Evolutionary conservation across 2,113 vertebrate genomes (phyloP).

Genomic region (Phylloscopus trochilus): DNA sequence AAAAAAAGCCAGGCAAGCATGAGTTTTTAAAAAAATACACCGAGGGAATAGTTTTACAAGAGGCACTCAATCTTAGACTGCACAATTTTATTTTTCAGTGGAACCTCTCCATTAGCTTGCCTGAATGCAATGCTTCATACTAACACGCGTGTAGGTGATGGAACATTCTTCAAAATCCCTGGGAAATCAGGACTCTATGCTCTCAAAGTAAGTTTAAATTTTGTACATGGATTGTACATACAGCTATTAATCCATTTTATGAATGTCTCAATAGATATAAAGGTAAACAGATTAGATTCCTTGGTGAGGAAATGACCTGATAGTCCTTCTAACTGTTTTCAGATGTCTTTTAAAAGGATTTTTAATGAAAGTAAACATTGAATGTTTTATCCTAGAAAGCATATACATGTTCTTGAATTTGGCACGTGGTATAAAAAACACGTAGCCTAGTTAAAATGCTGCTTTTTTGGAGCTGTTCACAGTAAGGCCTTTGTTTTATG

Average conservation of each 20-base stretch:
- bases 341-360: conserved; percentile 65
- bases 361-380: conserved; percentile 58
- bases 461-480: conserved; percentile 38
- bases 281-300: conserved; percentile 63
- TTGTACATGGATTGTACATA: conserved; percentile 22
- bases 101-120: conserved; percentile 87
- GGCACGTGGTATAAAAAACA: conserved; percentile 38
- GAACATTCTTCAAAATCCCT: conserved; percentile 87
- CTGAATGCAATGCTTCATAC: conserved; percentile 89
- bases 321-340: conserved; percentile 61
- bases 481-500: conserved; percentile 30
- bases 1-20: conserved; percentile 18
- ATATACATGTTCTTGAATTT: conserved; percentile 41
- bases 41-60: conserved; percentile 64
- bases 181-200: conserved; percentile 86
- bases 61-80: conserved; percentile 64
- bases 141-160: conserved; percentile 85
- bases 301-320: conserved; percentile 45
- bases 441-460: conserved; percentile 39
- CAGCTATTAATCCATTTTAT: conserved; percentile 31
- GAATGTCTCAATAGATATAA: conserved; percentile 48
- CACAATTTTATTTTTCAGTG: conserved; percentile 79
- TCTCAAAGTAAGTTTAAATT: conserved; percentile 83
- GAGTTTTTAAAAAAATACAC: conserved; percentile 49
- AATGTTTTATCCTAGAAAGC: conserved; percentile 60